Evolutionary conservation across 2,113 vertebrate genomes (phyloP), one percentile per base, ranked within the genome.

Genomic region (pig (Sus scrofa)): DNA sequence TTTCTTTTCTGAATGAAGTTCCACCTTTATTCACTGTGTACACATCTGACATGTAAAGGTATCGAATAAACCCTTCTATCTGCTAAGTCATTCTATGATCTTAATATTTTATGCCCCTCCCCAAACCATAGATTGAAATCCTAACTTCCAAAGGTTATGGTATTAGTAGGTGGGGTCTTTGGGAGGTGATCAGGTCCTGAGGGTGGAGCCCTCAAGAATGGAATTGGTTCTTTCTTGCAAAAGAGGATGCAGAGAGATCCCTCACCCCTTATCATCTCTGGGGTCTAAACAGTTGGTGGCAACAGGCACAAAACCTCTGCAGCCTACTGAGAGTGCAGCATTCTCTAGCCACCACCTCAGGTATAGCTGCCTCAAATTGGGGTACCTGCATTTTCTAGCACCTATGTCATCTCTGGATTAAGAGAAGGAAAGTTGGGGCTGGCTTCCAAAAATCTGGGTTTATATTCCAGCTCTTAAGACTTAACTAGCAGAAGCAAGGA

Each of bases 351-450:
- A 39, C 13, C 16, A 62, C 11, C 32, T 78, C 44, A 93, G 62
- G 63, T 77, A 86, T 3, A 81, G 52, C 34, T 92, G 39, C 50
- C 75, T 32, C 54, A 79, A 83, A 44, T 67, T 77, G 24, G 22
- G 30, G 9, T 39, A 20, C 7, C 27, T 86, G 81, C 74, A 95
- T 78, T 93, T 95, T 92, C 24, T 9, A 96, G 30, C 12, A 39
- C 22, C 1, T 54, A 20, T 6, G 87, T 54, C 15, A 56, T 50
- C 37, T 90, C 63, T 67, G 39, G 22, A 52, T n/a, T 94, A 11
- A 3, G 70, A 20, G 75, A 73, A 94, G 44, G 27, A 86, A 26
- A 60, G 14, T 37, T 82, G 50, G 26, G 15, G 3, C 67, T 86
- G 26, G 81, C 56, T 78, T 94, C 18, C 62, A 77, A 75, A 94